A percentile compares a stretch with the other conserved stretches of the same genome.
Conservation (phyloP, 2,113 vertebrate genomes). For the Thinocorus orbignyianus region DNA sequence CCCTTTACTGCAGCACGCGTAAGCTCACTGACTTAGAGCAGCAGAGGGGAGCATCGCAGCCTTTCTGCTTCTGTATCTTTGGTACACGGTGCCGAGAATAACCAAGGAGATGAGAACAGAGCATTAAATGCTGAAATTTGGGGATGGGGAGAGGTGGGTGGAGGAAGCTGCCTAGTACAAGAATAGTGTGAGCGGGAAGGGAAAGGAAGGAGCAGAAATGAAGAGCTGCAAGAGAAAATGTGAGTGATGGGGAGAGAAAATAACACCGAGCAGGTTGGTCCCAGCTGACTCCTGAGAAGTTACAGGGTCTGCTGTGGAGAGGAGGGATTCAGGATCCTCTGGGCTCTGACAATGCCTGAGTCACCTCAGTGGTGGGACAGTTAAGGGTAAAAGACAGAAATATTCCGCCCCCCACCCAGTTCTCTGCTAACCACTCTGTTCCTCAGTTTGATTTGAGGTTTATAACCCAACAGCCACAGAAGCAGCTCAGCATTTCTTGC, state of each 20-base stretch:
- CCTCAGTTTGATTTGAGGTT: neutral
- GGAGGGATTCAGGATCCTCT: neutral
- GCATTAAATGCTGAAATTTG: neutral
- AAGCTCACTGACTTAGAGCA: neutral
- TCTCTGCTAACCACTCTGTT: neutral
- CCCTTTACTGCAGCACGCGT: neutral
- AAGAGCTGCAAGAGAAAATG: neutral
- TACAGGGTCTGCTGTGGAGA: neutral
- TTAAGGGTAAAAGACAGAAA: neutral
- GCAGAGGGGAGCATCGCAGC: neutral
- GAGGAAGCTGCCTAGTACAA: slow-evolving; percentile 2
- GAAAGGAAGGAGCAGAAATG: slow-evolving; percentile 2
- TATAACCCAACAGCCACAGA: neutral
- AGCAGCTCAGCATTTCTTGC: neutral
- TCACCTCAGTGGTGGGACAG: neutral
- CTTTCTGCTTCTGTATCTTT: slow-evolving; percentile 1
- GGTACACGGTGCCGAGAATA: neutral
- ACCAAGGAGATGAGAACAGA: neutral
- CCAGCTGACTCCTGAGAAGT: neutral
- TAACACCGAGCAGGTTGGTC: neutral
- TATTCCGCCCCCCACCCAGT: neutral
- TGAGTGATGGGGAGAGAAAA: slow-evolving; percentile 18
- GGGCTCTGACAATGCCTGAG: neutral
- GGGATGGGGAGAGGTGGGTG: slow-evolving; percentile 24
- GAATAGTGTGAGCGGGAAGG: slow-evolving; percentile 10